phyloP scores from a whole-genome alignment of 2,888 invertebrate species.

The Odontocolon sp. region DNA sequence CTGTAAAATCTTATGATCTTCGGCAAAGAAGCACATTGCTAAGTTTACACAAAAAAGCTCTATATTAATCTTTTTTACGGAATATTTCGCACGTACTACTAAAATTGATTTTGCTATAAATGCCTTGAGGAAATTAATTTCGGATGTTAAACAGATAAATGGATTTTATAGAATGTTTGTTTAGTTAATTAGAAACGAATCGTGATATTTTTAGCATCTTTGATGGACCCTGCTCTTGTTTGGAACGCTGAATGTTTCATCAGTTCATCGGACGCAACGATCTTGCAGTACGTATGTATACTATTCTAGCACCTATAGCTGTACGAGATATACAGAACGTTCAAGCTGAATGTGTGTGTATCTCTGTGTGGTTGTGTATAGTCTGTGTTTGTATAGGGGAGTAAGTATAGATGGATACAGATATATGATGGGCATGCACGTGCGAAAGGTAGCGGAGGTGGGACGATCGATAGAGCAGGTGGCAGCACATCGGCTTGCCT shows the following conservation, averaged over 20 bases:
- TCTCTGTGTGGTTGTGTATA: neutral
- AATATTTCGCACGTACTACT: too few relatives aligned
- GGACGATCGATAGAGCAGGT: slow-evolving; percentile 78
- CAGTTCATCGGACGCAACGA: neutral
- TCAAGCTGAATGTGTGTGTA: neutral
- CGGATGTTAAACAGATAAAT: too few relatives aligned
- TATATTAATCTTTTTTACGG: too few relatives aligned
- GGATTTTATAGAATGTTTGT: too few relatives aligned
- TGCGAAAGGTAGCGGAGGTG: slow-evolving; percentile 66
- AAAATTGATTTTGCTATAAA: too few relatives aligned
- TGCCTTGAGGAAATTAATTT: too few relatives aligned
- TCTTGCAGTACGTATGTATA: neutral
- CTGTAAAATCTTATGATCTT: too few relatives aligned
- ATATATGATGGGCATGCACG: slow-evolving; percentile 50
- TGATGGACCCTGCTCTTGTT: too few relatives aligned
- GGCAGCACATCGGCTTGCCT: slow-evolving; percentile 76
- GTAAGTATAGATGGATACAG: slow-evolving; percentile 24
- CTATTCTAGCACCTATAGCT: neutral
- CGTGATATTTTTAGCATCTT: too few relatives aligned
- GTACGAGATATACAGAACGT: neutral
- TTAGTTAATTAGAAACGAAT: too few relatives aligned
- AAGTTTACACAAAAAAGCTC: too few relatives aligned
- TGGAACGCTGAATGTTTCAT: neutral
- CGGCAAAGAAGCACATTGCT: too few relatives aligned
- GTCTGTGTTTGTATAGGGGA: neutral